Base-by-base conservation (phyloP, 2,797 vertebrate genomes). In the Sebastes variabilis region DNA sequence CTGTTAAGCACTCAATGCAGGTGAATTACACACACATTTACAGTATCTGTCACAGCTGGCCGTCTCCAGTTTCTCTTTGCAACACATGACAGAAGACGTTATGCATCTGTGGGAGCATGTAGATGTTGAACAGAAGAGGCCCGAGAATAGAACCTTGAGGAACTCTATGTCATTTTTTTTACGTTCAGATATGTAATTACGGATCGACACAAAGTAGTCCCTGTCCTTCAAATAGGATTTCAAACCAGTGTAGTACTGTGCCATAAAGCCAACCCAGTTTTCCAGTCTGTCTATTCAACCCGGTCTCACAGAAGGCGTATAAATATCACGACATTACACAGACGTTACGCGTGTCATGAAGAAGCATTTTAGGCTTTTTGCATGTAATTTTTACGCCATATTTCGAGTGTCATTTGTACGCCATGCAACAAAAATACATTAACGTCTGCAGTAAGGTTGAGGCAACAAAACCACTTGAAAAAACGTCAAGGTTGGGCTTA, bases 311-410 rank as follows among this genome's bases (percentile, higher is more conserved):
- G 3, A 49, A 49, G 18, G 46, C 8, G 18, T 49, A 9, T 4
- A n/a, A 49, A 49, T 20, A 49, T 9, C 46, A 2, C 8, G 2
- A 49, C 46, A 49, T 49, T 49, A 49, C 46, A 20, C 1, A 20
- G 8, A 49, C 3, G 8, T 49, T 49, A 0, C 3, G 46, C 18
- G 2, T 49, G 46, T 49, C 46, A 20, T 0, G 18, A 20, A 0
- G 18, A 49, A 2, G 18, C 42, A 49, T 49, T 49, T 49, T 49
- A 49, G 18, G 1, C 46, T 49, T n/a, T 49, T 49, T 49, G 46
- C 18, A 49, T 49, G 46, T 49, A 2, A 49, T 49, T 49, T 49
- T 20, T 49, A n/a, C 18, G 0, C 18, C 8, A 49, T 0, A 49
- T n/a, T 49, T 1, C 18, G 46, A 1, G 0, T 49, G 18, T 49